These are phyloP conservation scores for Alethe diademata DNA, from an alignment of 2,113 vertebrate genomes.

Conservation along the genomic window DNA sequence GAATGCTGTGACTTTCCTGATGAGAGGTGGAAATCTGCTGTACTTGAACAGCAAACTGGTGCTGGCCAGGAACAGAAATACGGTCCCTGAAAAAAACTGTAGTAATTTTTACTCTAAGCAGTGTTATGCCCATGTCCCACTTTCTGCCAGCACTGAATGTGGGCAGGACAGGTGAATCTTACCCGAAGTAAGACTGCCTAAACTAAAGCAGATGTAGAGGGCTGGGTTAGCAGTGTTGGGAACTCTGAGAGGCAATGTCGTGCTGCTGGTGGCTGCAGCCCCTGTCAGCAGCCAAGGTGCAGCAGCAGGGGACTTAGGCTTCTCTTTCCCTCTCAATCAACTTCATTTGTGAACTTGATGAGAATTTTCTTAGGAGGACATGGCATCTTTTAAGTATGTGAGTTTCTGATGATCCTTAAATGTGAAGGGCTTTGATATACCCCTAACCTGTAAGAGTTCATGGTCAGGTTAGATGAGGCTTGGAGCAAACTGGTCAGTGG, in stretches of 20 bases:
- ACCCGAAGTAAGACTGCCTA: background rate
- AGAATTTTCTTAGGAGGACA: background rate
- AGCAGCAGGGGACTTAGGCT: accelerated
- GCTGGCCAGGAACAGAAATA: background rate
- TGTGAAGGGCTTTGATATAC: background rate
- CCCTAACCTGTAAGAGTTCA: background rate
- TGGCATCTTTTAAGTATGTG: no score
- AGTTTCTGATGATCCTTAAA: background rate
- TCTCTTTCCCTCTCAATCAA: background rate
- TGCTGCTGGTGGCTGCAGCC: background rate
- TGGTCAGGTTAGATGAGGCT: background rate
- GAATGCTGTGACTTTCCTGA: background rate
- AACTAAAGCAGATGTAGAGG: accelerated
- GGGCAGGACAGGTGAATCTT: background rate
- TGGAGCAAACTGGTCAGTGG: background rate
- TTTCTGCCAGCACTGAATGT: background rate
- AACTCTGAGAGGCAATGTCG: accelerated
- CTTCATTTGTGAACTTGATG: background rate
- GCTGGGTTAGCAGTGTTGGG: background rate
- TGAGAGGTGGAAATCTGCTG: background rate
- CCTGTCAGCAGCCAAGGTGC: background rate
- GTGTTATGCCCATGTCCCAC: background rate
- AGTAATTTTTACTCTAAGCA: background rate
- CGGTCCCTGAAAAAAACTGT: background rate
- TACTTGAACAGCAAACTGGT: accelerated